These are phyloP conservation scores for Gymnoscopelus braueri DNA, from an alignment of 2,797 vertebrate species.

Conservation along the genomic window DNA sequence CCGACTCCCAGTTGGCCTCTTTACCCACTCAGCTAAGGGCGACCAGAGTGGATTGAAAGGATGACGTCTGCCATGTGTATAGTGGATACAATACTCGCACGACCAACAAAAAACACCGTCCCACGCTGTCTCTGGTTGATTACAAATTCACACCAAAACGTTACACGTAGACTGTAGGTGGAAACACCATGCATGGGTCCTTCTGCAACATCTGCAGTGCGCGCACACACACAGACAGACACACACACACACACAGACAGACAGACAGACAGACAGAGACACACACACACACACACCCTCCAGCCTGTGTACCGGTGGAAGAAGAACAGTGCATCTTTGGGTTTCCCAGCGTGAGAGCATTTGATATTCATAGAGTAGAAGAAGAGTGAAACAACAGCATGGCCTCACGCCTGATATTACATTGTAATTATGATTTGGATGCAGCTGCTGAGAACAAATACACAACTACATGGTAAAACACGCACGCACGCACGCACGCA, in stretches of 20 bases:
- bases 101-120: conserved; percentile 4
- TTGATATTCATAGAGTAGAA: conserved; percentile 85
- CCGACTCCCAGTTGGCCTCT: no score
- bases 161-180: no score
- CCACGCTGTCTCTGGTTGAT: not conserved
- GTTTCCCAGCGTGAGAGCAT: conserved; percentile 81
- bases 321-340: conserved; percentile 75
- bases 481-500: conserved; percentile 5
- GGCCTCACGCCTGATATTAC: conserved; percentile 80
- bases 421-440: conserved; percentile 83
- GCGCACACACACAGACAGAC: no score
- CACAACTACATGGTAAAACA: conserved; percentile 46
- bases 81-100: conserved; percentile 13
- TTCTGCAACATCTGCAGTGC: no score
- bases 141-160: not conserved
- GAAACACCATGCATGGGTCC: no score
- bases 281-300: not conserved
- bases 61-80: conserved; percentile 52
- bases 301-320: conserved; percentile 65
- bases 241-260: no score
- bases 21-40: not conserved
- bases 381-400: conserved; percentile 77
- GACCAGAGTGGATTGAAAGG: conserved; percentile 52
- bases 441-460: conserved; percentile 62
- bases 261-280: no score